Base-by-base conservation (phyloP, 2,888 invertebrate genomes). In the Odontocerum albicorne region DNA sequence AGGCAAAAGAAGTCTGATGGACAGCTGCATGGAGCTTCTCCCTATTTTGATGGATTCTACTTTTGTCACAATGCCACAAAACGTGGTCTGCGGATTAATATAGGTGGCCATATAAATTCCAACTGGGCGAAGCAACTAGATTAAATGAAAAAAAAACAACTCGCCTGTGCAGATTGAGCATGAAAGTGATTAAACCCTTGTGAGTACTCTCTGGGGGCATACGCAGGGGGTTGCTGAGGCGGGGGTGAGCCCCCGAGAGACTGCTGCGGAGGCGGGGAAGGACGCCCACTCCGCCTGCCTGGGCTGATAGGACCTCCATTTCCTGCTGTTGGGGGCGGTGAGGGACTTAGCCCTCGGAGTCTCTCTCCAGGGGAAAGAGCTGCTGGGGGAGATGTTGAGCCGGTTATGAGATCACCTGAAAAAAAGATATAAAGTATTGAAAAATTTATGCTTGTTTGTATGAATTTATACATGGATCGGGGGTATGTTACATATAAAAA, bases 151-250 rank as follows among this genome's bases (percentile, higher is more conserved):
- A n/a, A 12, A 44, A 17, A 45, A 13, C 12, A 12, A 45, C 69
- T 71, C 70, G 81, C 89, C 84, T 90, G 90, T 72, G 91, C 87
- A 64, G 91, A 86, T 73, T 95, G 95, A 65, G 92, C 84, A 72
- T 96, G 95, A 80, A 94, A 95, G 75, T 95, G 95, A 72, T 92
- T 88, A 79, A 94, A 95, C 68, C 60, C 60, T 50, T 77, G 77
- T 57, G 90, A 86, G 73, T 92, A 90, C 69, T 91, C 91, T 46
- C 60, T 51, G 10, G 60, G 35, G 73, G 74, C 10, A 74, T 75
- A 45, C 71, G 75, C 62, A 70, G 72, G 54, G 13, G 57, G 62
- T 74, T 74, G 56, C 70, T 63, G 64, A 73, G 56, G 68, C 66
- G 57, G 70, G 75, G 73, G 67, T 74, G 58, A 68, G 66, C 49